Conservation (phyloP, 2,888 invertebrate genomes). For the Macrosoma leucophasiata region DNA sequence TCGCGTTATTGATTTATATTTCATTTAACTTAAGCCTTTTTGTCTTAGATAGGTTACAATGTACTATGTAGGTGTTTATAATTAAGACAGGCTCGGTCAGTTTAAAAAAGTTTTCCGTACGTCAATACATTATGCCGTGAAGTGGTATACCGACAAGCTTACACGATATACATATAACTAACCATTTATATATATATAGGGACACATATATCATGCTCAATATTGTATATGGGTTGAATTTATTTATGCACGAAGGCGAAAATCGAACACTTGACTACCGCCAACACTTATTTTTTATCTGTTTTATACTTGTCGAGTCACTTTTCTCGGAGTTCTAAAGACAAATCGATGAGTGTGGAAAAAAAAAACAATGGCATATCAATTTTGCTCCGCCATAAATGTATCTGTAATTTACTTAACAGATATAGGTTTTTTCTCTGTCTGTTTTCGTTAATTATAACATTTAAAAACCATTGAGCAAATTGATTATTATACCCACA, state of each 20-base stretch:
- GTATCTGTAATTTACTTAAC: slow-evolving; percentile 1
- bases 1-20: slow-evolving; percentile 44
- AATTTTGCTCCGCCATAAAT: slow-evolving; percentile 14
- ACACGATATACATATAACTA: slow-evolving; percentile 26
- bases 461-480: slow-evolving; percentile 20
- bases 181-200: slow-evolving; percentile 16
- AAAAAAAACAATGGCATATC: slow-evolving; percentile 23
- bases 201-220: slow-evolving; percentile 29
- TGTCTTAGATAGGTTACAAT: slow-evolving; percentile 67
- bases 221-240: slow-evolving; percentile 18
- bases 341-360: too few species aligned
- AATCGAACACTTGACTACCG: slow-evolving; percentile 9
- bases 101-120: too few species aligned
- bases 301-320: slow-evolving; percentile 11
- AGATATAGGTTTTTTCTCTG: slow-evolving; percentile 5
- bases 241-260: slow-evolving; percentile 8
- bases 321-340: too few species aligned
- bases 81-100: slow-evolving; percentile 46
- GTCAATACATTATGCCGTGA: slow-evolving; percentile 22
- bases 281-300: slow-evolving; percentile 13
- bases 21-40: slow-evolving; percentile 51
- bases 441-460: slow-evolving; percentile 5
- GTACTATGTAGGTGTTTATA: slow-evolving; percentile 57
- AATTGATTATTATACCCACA: slow-evolving; percentile 27
- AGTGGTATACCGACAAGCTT: slow-evolving; percentile 8